These are phyloP conservation scores for Xylophagus ater DNA, from an alignment of 2,888 invertebrate species.

Conservation along the genomic window DNA sequence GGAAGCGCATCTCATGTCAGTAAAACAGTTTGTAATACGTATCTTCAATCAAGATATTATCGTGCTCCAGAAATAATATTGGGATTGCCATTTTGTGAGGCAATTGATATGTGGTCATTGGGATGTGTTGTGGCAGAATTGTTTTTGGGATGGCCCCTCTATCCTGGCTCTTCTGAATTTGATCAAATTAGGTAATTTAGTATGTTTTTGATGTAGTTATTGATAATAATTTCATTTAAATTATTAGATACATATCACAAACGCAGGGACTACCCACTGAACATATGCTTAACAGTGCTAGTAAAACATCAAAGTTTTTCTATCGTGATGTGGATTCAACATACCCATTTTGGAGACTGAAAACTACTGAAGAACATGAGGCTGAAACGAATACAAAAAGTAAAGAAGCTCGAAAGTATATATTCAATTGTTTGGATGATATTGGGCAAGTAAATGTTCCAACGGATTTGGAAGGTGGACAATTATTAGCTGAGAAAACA, in stretches of 20 bases:
- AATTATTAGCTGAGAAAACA: constrained; percentile 91
- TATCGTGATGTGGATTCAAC: constrained; percentile 90
- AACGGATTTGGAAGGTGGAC: constrained; percentile 94
- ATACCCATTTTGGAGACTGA: constrained; percentile 73
- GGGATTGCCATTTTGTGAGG: constrained; percentile 97
- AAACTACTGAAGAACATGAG: constrained; percentile 98
- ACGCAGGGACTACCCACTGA: constrained; percentile 96
- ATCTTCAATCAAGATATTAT: constrained; percentile 97
- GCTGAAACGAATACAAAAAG: constrained; percentile 95
- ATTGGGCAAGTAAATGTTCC: constrained; percentile 95
- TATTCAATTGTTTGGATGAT: constrained; percentile 98
- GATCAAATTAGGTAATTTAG: constrained; percentile 82
- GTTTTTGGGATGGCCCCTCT: constrained; percentile 98
- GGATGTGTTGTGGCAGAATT: constrained; percentile 99
- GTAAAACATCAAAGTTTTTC: constrained; percentile 98
- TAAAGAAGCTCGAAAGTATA: constrained; percentile 98
- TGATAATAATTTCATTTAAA: constrained; percentile 41
- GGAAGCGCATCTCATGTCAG: constrained; percentile 98
- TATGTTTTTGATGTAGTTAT: neutral
- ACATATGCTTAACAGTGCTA: constrained; percentile 93
- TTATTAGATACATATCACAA: constrained; percentile 70
- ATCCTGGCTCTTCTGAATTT: constrained; percentile 98
- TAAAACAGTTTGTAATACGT: constrained; percentile 99
- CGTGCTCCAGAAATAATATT: constrained; percentile 95
- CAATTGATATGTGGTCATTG: constrained; percentile 99